Conservation (phyloP, 2,888 invertebrate genomes). For the Drosophila kuntzei region DNA sequence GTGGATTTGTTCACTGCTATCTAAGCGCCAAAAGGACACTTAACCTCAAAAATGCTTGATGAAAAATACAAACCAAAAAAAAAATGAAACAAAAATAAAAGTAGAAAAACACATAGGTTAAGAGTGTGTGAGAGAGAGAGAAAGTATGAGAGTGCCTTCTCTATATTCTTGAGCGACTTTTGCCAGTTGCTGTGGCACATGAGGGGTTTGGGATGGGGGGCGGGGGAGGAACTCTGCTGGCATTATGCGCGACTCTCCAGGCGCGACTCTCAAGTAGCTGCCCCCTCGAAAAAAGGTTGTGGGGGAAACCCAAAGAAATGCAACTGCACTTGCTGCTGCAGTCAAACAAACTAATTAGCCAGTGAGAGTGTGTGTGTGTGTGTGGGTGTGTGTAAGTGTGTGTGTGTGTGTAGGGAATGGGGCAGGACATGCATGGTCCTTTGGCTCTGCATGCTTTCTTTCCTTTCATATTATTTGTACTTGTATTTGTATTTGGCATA, state of each 20-base stretch:
- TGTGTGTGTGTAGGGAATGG: constrained; percentile 8
- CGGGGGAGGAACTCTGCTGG: constrained; percentile 35
- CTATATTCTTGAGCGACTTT: constrained; percentile 80
- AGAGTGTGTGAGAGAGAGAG: constrained; percentile 13
- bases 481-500: constrained; percentile 74
- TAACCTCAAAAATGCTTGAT: constrained; percentile 80
- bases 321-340: constrained; percentile 41
- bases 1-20: constrained; percentile 30
- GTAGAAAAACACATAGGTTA: constrained; percentile 38
- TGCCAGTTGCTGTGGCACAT: constrained; percentile 39
- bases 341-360: constrained; percentile 79
- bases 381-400: constrained; percentile 17
- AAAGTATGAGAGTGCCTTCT: constrained; percentile 47
- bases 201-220: neutral
- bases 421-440: constrained; percentile 49
- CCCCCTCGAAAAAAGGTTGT: constrained; percentile 6
- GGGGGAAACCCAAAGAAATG: constrained; percentile 61
- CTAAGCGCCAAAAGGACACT: constrained; percentile 80
- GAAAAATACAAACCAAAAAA: constrained; percentile 55
- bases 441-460: constrained; percentile 59
- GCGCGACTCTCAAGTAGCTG: constrained; percentile 71
- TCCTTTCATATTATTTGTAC: constrained; percentile 68
- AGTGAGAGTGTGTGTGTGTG: constrained; percentile 28
- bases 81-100: constrained; percentile 24
- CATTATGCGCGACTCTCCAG: constrained; percentile 72